Conservation (phyloP, 2,797 vertebrate species). For the Hoplostethus atlanticus region DNA sequence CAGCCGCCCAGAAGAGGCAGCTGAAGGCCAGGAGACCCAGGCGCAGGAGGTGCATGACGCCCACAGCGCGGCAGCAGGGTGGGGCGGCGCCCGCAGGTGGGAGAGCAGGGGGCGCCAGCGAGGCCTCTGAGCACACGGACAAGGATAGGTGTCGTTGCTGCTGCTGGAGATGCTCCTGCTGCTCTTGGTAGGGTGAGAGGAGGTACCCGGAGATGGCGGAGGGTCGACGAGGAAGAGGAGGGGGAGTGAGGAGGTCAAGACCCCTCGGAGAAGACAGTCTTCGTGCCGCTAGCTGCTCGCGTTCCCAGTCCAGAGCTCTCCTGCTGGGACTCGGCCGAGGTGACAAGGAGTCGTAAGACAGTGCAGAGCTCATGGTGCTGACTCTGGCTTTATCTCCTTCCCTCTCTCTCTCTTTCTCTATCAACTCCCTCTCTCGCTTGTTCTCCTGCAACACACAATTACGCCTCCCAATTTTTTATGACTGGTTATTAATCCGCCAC, state of each 20-base stretch:
- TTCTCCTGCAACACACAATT: constrained; percentile 59
- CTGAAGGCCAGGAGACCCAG: constrained; percentile 91
- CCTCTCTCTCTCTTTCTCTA: constrained; percentile 64
- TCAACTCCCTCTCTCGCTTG: constrained; percentile 46
- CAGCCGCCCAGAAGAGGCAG: constrained; percentile 91
- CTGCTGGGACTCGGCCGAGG: constrained; percentile 79
- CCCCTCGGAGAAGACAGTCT: constrained; percentile 79
- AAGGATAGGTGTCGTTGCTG: constrained; percentile 76
- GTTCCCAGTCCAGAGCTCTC: constrained; percentile 75
- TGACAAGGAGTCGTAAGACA: constrained; percentile 80
- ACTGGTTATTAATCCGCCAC: constrained; percentile 78
- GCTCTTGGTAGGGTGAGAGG: constrained; percentile 75
- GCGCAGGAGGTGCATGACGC: constrained; percentile 89
- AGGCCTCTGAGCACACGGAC: constrained; percentile 81
- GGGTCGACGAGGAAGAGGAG: constrained; percentile 75
- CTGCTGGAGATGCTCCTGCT: constrained; percentile 59
- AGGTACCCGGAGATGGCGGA: constrained; percentile 83
- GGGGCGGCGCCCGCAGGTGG: constrained; percentile 61
- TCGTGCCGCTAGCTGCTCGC: constrained; percentile 74
- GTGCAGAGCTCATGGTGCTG: constrained; percentile 80
- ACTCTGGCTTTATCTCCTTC: constrained; percentile 72
- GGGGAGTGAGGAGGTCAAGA: constrained; percentile 69
- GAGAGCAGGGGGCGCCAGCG: constrained; percentile 80
- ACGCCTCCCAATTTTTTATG: constrained; percentile 74
- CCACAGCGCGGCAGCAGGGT: constrained; percentile 79